Evolutionary conservation across 2,888 invertebrate species (phyloP).

Genomic region (Cancer borealis): DNA sequence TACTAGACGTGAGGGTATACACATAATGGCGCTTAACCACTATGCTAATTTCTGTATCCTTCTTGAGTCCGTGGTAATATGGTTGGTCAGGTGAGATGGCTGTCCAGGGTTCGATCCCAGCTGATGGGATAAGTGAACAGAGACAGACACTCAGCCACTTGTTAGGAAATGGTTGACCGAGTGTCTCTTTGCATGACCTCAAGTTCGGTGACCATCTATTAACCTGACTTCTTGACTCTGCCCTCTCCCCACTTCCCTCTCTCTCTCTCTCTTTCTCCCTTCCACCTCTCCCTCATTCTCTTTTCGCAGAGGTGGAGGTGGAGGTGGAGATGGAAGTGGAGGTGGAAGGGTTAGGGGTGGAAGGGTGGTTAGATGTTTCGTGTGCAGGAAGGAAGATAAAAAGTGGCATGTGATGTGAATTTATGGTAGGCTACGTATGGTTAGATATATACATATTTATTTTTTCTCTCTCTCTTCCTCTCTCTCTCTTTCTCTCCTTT

Average conservation of each 20-base stretch:
- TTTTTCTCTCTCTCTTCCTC: constrained; percentile 30
- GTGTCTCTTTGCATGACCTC: neutral
- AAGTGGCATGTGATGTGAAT: neutral
- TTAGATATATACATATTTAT: neutral
- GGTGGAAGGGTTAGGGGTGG: neutral
- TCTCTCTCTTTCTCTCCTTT: constrained; percentile 38
- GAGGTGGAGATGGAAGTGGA: neutral
- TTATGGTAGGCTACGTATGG: neutral
- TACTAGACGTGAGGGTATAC: too few species aligned
- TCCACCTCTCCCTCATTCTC: too few species aligned
- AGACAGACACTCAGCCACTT: neutral
- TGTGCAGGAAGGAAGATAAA: neutral
- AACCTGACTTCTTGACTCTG: neutral
- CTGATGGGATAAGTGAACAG: neutral
- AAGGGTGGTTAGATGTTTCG: neutral
- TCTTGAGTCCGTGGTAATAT: neutral
- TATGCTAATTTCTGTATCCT: neutral
- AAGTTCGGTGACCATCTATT: neutral
- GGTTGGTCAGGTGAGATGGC: neutral
- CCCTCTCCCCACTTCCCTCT: too few species aligned
- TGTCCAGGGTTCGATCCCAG: neutral
- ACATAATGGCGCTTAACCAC: neutral
- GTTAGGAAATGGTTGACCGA: neutral
- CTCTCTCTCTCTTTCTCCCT: too few species aligned
- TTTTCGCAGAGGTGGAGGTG: neutral